A percentile compares a stretch with the other conserved stretches of the same genome.
phyloP scores from a whole-genome alignment of 2,888 invertebrate species.

The Apoderus coryli region DNA sequence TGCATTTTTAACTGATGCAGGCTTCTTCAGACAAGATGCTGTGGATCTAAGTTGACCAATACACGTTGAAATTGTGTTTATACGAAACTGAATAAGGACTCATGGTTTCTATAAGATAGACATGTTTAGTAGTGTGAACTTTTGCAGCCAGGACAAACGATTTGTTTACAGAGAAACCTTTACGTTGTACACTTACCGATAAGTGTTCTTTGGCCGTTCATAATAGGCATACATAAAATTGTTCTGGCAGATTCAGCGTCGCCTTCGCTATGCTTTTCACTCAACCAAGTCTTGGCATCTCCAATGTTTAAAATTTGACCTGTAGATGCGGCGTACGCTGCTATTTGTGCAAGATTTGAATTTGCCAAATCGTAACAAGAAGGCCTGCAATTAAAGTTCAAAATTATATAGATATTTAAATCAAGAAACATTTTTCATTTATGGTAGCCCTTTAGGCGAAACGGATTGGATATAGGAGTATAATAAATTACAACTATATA shows the following conservation, averaged over 20 bases:
- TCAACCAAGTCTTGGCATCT: conserved; percentile 70
- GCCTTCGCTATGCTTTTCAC: conserved; percentile 48
- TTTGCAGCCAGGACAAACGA: no score
- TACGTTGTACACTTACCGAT: conserved; percentile 45
- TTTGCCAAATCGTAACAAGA: conserved; percentile 49
- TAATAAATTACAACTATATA: no score
- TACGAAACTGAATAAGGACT: no score
- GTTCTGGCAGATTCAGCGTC: conserved; percentile 60
- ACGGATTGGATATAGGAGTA: no score
- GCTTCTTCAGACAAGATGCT: no score
- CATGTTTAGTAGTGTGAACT: no score
- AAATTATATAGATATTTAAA: conserved; percentile 3
- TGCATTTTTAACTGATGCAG: no score
- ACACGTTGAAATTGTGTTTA: no score
- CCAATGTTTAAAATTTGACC: conserved; percentile 84
- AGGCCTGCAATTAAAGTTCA: conserved; percentile 30
- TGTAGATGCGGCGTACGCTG: conserved; percentile 73
- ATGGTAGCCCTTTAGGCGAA: no score
- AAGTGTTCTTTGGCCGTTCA: conserved; percentile 74
- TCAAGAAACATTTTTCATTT: conserved; percentile 11
- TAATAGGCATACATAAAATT: conserved; percentile 85
- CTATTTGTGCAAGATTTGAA: conserved; percentile 69
- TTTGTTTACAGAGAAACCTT: no score
- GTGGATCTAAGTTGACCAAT: no score
- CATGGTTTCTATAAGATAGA: no score